Conservation (phyloP, 1,140 invertebrate genomes). For the silkworm (Bombyx mori) region DNA sequence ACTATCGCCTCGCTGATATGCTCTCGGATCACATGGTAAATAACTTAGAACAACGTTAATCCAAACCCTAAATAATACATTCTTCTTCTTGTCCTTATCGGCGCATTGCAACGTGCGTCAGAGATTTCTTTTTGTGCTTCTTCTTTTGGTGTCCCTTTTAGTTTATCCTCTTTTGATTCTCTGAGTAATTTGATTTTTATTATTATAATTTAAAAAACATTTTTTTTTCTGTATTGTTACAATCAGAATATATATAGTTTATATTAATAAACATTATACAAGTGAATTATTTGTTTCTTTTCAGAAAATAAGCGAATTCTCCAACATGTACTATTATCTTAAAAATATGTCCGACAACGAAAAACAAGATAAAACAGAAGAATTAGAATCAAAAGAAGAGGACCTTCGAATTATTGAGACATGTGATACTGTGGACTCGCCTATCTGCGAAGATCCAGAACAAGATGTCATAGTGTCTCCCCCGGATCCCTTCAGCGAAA, state of each 20-base stretch:
- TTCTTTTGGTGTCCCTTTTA: no score
- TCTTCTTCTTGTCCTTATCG: no score
- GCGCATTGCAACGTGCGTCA: no score
- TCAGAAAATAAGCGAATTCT: conserved; percentile 82
- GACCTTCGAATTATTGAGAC: conserved; percentile 49
- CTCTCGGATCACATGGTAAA: conserved; percentile 82
- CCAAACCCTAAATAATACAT: no score
- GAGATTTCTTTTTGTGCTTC: no score
- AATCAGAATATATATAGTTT: not conserved
- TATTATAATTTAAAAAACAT: no score
- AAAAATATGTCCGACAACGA: conserved; percentile 80
- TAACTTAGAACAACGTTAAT: no score
- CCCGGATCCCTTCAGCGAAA: conserved; percentile 64
- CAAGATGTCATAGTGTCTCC: conserved; percentile 17
- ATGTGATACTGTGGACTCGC: conserved; percentile 50
- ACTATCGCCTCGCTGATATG: conserved; percentile 78
- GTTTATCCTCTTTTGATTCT: no score
- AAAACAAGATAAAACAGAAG: conserved; percentile 47
- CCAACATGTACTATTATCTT: conserved; percentile 86
- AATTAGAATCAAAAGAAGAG: conserved; percentile 35
- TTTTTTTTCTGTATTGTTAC: not conserved
- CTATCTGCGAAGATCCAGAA: conserved; percentile 18
- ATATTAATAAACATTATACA: no score
- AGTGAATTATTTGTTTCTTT: conserved; percentile 24
- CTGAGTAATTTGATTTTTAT: no score